Conservation (phyloP, 1,140 invertebrate genomes). For the Mya arenaria region DNA sequence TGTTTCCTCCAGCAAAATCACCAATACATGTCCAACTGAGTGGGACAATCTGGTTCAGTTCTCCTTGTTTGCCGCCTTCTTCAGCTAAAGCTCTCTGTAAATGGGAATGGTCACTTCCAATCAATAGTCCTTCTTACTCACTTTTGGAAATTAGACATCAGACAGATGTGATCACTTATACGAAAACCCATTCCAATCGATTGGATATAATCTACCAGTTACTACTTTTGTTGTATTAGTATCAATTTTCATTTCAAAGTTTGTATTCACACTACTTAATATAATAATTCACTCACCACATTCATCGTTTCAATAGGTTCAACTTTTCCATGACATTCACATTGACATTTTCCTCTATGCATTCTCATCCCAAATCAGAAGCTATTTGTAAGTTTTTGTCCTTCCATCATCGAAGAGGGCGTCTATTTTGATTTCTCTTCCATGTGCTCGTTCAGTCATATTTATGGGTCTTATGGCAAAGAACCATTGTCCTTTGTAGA, state of each 20-base stretch:
- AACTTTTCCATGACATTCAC: neutral
- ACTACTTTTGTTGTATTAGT: too few relatives aligned
- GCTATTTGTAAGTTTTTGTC: neutral
- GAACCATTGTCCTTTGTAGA: neutral
- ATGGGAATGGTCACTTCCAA: neutral
- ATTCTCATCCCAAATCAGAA: neutral
- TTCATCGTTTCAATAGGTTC: neutral
- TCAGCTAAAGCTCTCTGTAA: slow-evolving; percentile 2
- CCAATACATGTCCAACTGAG: slow-evolving; percentile 31
- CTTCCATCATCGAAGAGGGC: slow-evolving; percentile 28
- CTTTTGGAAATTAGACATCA: slow-evolving; percentile 17
- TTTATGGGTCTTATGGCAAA: neutral
- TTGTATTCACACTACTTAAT: too few relatives aligned
- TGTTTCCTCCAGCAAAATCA: neutral
- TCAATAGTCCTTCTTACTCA: neutral
- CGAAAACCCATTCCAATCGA: too few relatives aligned
- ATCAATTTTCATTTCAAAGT: too few relatives aligned
- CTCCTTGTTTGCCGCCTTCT: neutral
- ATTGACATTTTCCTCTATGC: neutral
- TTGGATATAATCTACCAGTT: too few relatives aligned
- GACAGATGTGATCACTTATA: slow-evolving; percentile 14
- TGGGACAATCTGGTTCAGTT: slow-evolving; percentile 27
- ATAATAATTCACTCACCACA: neutral
- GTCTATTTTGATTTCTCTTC: neutral
- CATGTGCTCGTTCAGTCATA: neutral